phyloP scores from a whole-genome alignment of 2,888 invertebrate species.

The Nemurella pictetii region DNA sequence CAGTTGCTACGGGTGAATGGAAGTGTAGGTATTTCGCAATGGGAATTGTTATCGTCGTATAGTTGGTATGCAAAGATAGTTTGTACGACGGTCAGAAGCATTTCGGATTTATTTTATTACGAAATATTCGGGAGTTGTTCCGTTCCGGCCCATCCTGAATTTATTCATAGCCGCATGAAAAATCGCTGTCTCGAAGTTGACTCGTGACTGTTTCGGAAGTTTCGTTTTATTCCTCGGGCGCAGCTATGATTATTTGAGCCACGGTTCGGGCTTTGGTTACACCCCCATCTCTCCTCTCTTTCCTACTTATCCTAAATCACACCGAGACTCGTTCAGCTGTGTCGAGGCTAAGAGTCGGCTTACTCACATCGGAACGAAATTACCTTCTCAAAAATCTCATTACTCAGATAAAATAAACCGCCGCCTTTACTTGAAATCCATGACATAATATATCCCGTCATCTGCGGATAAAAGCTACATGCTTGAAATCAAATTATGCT shows the following conservation, averaged over 20 bases:
- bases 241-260: not conserved
- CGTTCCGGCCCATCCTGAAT: not conserved
- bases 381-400: conserved; percentile 2
- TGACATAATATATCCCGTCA: not conserved
- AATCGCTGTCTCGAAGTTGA: not conserved
- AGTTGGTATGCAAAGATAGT: not conserved
- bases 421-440: not conserved
- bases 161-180: conserved; percentile 1
- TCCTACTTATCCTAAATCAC: not conserved
- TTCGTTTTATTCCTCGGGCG: not conserved
- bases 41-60: not conserved
- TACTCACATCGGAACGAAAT: not conserved
- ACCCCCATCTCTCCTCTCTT: not conserved
- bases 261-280: not conserved
- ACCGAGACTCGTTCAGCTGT: not conserved
- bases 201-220: not conserved
- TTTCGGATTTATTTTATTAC: conserved; percentile 9
- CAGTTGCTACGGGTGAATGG: not conserved
- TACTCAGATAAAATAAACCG: not conserved
- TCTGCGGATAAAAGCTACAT: not conserved
- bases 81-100: not conserved
- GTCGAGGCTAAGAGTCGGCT: not conserved
- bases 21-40: not conserved
- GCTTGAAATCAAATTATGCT: conserved; percentile 12
- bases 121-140: not conserved